Evolutionary conservation across 2,888 invertebrate genomes (phyloP).

Genomic region (Diachrysia chrysitis): DNA sequence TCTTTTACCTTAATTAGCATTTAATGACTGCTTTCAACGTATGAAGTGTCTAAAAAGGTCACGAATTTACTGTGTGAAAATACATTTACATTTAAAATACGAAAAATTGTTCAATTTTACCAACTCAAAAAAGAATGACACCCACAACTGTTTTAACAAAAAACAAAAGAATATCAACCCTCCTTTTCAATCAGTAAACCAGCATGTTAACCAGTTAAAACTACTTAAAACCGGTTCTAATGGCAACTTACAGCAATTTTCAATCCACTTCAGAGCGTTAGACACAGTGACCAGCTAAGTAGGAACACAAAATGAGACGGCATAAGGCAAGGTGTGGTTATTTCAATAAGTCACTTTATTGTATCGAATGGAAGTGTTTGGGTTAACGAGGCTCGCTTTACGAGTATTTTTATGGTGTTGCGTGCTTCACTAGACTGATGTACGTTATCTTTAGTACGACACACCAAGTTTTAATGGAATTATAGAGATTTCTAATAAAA

Average conservation of each 20-base stretch:
- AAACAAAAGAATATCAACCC: neutral
- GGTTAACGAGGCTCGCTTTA: constrained; percentile 78
- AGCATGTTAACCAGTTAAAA: neutral
- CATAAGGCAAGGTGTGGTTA: constrained; percentile 72
- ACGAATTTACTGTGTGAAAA: too few relatives aligned
- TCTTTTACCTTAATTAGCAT: too few relatives aligned
- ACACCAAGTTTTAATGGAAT: constrained; percentile 57
- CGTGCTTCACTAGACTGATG: constrained; percentile 62
- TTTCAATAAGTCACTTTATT: constrained; percentile 82
- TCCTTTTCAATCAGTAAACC: neutral
- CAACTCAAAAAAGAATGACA: too few relatives aligned
- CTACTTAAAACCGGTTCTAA: neutral
- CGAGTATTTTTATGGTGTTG: constrained; percentile 72
- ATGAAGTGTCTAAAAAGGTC: too few relatives aligned
- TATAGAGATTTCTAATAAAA: constrained; percentile 54
- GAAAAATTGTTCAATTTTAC: too few relatives aligned
- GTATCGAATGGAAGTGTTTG: constrained; percentile 74
- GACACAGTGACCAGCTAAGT: constrained; percentile 43
- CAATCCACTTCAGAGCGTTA: constrained; percentile 44
- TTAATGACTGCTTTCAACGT: too few relatives aligned
- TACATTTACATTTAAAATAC: too few relatives aligned
- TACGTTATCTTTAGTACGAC: constrained; percentile 63
- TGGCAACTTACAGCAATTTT: constrained; percentile 40
- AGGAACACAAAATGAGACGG: constrained; percentile 45
- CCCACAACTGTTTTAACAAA: too few relatives aligned